phyloP scores from a whole-genome alignment of 2,888 invertebrate species.

The Erynnis tages region DNA sequence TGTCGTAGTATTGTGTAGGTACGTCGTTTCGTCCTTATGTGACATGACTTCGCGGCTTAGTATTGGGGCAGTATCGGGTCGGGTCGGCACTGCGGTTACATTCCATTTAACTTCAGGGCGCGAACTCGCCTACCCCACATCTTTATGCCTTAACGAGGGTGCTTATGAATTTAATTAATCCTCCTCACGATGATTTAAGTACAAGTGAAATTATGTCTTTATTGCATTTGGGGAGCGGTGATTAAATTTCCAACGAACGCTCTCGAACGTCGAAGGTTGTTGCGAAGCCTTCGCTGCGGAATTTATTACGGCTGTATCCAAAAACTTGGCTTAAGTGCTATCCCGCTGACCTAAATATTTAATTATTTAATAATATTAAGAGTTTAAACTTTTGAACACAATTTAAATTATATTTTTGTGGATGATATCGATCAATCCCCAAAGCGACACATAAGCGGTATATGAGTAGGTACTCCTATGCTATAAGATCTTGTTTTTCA shows the following conservation, averaged over 20 bases:
- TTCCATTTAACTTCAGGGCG: conserved; percentile 57
- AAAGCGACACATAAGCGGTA: too few relatives aligned
- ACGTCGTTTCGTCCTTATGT: too few relatives aligned
- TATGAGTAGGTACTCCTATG: too few relatives aligned
- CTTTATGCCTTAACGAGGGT: conserved; percentile 51
- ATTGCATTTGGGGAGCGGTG: conserved; percentile 25
- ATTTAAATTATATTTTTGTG: too few relatives aligned
- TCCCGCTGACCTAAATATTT: not conserved
- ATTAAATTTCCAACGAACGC: conserved; percentile 25
- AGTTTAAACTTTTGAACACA: too few relatives aligned
- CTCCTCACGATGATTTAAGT: conserved; percentile 40
- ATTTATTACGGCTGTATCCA: conserved; percentile 23
- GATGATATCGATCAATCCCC: too few relatives aligned
- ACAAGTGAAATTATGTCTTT: conserved; percentile 28
- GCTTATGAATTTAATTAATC: conserved; percentile 63
- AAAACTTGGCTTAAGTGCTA: conserved; percentile 3
- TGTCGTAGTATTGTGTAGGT: too few relatives aligned
- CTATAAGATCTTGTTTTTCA: too few relatives aligned
- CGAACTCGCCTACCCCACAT: conserved; percentile 45
- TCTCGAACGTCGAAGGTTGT: conserved; percentile 8
- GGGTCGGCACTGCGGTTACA: conserved; percentile 45
- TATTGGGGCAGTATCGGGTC: conserved; percentile 31
- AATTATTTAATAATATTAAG: too few relatives aligned
- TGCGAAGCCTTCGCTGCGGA: conserved; percentile 5
- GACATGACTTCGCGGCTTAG: not conserved